Base-by-base conservation (phyloP, 2,797 vertebrate genomes). In the Pseudochaenichthys georgianus region DNA sequence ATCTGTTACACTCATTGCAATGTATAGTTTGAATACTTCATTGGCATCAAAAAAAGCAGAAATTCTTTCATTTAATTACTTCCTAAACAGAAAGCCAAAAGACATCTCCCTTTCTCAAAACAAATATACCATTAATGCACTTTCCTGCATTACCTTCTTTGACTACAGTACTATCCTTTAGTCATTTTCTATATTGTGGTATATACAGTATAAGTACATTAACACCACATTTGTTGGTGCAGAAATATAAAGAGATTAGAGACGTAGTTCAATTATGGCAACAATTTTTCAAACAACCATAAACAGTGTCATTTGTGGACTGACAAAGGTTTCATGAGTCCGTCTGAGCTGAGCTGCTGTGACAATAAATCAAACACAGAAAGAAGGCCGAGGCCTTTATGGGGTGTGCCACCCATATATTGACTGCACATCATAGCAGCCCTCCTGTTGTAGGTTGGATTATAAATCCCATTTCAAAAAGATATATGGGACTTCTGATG, bases 291-390 rank as follows among this genome's bases (percentile, higher is more conserved):
- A 93, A 93, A 95, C 90, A 93, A 93, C 74, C 75, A 82, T 75
- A 86, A 95, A 95, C 93, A 92, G 91, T 93, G 93, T 95, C 92
- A 94, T 95, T 94, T 95, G 92, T 78, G 89, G 78, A 77, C 88
- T 94, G 94, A 95, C 94, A 94, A 92, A 94, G 94, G 94, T 95
- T 96, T 95, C 93, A 94, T 88, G 93, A 95, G 94, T 91, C 90
- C 84, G 88, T 93, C 93, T 92, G 85, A 86, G 94, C 93, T 87
- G 85, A 87, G 93, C 90, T 86, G 88, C 87, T 80, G 41, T 63
- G 90, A 90, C 93, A 84, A 94, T 96, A 96, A 96, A 96, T 96
- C 95, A 96, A 58, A 84, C 17, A 19, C 48, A 85, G 80, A 86
- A 94, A 94, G 94, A 94, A 93, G 93, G 94, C 94, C 89, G 92